Evolutionary conservation across 92 coral and sea anemone species (phyloP).

Genomic region (Siderastrea radians): DNA sequence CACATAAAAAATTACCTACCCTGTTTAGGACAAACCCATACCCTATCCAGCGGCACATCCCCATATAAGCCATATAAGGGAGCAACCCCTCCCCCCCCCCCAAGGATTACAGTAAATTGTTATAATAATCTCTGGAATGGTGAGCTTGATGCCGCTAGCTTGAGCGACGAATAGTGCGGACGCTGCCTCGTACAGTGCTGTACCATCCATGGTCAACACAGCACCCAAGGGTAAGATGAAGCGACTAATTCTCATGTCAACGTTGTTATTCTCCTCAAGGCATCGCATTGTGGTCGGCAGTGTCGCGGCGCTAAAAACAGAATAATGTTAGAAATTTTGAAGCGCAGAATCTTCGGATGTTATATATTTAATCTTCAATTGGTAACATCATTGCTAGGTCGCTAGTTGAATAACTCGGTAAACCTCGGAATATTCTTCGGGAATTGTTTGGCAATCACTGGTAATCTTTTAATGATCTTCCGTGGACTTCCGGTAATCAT

Average conservation of each 20-base stretch:
- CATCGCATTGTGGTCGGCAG: slow-evolving; percentile 89
- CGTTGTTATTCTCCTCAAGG: slow-evolving; percentile 74
- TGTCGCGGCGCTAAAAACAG: slow-evolving; percentile 81
- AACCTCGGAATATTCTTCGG: too few relatives aligned
- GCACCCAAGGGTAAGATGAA: slow-evolving; percentile 90
- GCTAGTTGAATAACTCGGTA: too few relatives aligned
- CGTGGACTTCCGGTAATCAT: too few relatives aligned
- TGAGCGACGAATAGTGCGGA: slow-evolving; percentile 87
- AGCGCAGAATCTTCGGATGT: too few relatives aligned
- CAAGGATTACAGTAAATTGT: slow-evolving; percentile 67
- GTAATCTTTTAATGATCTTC: too few relatives aligned
- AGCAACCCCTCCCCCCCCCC: not conserved
- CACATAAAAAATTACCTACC: not conserved
- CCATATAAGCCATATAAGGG: too few relatives aligned
- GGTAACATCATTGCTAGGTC: too few relatives aligned
- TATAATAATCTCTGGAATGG: slow-evolving; percentile 71
- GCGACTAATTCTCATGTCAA: slow-evolving; percentile 80
- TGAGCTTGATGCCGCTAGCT: slow-evolving; percentile 72
- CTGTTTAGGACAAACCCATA: too few relatives aligned
- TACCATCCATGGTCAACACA: slow-evolving; percentile 92
- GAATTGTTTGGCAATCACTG: too few relatives aligned
- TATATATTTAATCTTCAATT: too few relatives aligned
- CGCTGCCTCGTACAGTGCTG: slow-evolving; percentile 89
- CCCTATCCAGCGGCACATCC: too few relatives aligned
- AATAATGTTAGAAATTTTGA: too few relatives aligned